Conservation (phyloP, 1,140 invertebrate species). For the Penaeus vannamei region DNA sequence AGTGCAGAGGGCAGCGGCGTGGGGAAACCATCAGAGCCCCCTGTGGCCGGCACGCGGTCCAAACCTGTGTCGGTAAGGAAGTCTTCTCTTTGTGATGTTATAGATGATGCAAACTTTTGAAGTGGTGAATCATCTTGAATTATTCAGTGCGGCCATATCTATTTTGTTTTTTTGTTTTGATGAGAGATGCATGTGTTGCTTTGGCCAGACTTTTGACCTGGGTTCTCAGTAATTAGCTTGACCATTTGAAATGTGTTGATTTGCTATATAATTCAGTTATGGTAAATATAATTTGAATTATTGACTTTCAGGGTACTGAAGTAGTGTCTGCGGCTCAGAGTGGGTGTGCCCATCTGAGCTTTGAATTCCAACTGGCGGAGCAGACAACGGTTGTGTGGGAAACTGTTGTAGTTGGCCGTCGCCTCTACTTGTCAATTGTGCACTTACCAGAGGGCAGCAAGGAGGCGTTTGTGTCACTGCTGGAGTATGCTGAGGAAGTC, state of each 20-base stretch:
- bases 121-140: no score
- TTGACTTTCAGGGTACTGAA: conserved; percentile 60
- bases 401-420: conserved; percentile 63
- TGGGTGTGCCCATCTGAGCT: conserved; percentile 62
- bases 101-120: no score
- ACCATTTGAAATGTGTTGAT: neutral
- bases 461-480: conserved; percentile 83
- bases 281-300: neutral
- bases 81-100: neutral
- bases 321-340: conserved; percentile 61
- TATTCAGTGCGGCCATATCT: no score
- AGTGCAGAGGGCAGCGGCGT: conserved; percentile 85
- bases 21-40: conserved; percentile 84
- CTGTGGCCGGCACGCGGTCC: conserved; percentile 65
- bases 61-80: conserved; percentile 64
- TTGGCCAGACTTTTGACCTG: no score
- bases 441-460: conserved; percentile 67
- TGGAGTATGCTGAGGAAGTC: conserved; percentile 96
- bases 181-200: no score
- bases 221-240: neutral
- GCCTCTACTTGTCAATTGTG: conserved; percentile 62
- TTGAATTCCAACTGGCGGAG: conserved; percentile 67
- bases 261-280: neutral
- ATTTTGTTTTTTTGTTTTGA: no score
- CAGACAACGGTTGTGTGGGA: conserved; percentile 68